Conservation (phyloP, 1,140 invertebrate genomes). For the Zaprionus nigranus region DNA sequence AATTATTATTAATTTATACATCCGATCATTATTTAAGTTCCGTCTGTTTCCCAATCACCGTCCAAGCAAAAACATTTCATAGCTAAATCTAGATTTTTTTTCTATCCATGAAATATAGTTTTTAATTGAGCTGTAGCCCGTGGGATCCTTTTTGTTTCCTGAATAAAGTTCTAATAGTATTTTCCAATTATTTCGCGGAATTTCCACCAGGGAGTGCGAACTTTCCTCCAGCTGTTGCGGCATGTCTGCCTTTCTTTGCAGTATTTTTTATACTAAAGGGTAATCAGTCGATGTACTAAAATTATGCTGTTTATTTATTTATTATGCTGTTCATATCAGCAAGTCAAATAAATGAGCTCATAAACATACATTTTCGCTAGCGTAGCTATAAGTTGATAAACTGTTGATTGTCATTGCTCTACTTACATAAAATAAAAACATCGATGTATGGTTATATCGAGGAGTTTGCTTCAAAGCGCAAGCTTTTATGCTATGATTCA, state of each 20-base stretch:
- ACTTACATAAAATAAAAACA: too few species aligned
- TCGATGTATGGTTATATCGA: too few species aligned
- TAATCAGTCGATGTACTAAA: too few species aligned
- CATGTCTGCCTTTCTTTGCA: constrained; percentile 46
- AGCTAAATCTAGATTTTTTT: constrained; percentile 43
- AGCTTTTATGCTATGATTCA: too few species aligned
- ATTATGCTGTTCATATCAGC: too few species aligned
- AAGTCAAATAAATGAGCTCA: not conserved
- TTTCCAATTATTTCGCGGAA: constrained; percentile 56
- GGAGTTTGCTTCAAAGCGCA: too few species aligned
- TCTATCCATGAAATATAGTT: constrained; percentile 62
- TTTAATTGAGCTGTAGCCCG: constrained; percentile 50
- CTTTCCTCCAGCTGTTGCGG: constrained; percentile 1
- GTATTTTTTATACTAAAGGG: too few species aligned
- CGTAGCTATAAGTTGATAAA: too few species aligned
- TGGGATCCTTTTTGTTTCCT: constrained; percentile 29
- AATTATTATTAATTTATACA: too few species aligned
- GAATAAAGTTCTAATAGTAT: constrained; percentile 56
- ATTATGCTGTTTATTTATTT: too few species aligned
- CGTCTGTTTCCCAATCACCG: constrained; percentile 60
- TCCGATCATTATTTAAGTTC: constrained; percentile 59
- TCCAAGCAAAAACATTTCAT: constrained; percentile 60
- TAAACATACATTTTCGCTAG: too few species aligned
- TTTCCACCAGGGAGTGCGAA: constrained; percentile 58
- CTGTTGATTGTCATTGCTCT: too few species aligned